These are phyloP conservation scores for Parnassius apollo DNA, from an alignment of 2,888 invertebrate genomes.

Conservation along the genomic window DNA sequence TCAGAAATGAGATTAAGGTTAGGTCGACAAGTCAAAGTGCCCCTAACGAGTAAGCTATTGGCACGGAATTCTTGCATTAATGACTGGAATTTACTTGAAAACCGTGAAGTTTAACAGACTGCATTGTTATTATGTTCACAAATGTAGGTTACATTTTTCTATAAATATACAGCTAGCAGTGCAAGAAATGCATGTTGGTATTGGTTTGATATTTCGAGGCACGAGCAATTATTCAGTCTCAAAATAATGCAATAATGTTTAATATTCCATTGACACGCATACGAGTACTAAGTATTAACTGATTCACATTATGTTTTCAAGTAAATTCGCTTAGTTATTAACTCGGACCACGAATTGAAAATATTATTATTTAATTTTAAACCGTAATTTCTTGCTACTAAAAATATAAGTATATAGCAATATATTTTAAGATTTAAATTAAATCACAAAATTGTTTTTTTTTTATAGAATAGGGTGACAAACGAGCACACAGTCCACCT, in stretches of 20 bases:
- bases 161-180: conserved; percentile 14
- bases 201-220: conserved; percentile 13
- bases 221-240: conserved; percentile 14
- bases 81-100: conserved; percentile 45
- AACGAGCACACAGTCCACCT: too few species aligned
- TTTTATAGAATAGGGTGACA: too few species aligned
- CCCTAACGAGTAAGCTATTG: conserved; percentile 47
- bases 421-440: too few species aligned
- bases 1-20: conserved; percentile 45
- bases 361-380: too few species aligned
- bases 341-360: too few species aligned
- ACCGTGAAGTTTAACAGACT: conserved; percentile 35
- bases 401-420: too few species aligned
- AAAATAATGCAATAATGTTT: neutral
- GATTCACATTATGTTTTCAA: too few species aligned
- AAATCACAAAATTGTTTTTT: too few species aligned
- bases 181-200: conserved; percentile 18
- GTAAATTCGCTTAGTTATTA: too few species aligned
- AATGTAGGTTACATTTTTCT: conserved; percentile 26
- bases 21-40: conserved; percentile 43
- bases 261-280: too few species aligned
- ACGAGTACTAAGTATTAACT: too few species aligned
- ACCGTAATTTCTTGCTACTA: too few species aligned
- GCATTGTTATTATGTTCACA: conserved; percentile 32
- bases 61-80: conserved; percentile 76